A percentile compares a stretch with the other conserved stretches of the same genome.
Conservation (phyloP, 1,140 invertebrate genomes). For the Drosophila watanabei region DNA sequence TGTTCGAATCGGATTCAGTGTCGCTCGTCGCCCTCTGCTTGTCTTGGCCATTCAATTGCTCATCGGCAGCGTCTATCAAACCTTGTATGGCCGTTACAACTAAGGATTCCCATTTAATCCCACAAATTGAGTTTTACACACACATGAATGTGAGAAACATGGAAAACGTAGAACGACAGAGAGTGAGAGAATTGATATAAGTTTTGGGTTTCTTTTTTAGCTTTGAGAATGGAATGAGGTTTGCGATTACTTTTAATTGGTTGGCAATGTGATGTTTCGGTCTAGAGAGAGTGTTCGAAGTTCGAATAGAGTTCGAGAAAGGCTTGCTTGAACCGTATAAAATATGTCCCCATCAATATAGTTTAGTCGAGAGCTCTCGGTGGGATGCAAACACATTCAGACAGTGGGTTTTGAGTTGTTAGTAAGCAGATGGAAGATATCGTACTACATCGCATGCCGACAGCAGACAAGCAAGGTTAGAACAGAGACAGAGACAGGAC, state of each 20-base stretch:
- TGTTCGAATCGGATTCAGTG: constrained; percentile 77
- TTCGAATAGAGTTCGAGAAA: constrained; percentile 45
- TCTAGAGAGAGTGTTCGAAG: constrained; percentile 36
- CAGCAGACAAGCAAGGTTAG: constrained; percentile 61
- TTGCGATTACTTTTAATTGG: constrained; percentile 39
- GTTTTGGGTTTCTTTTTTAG: constrained; percentile 14
- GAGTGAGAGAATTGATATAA: constrained; percentile 42
- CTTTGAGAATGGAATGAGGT: constrained; percentile 44
- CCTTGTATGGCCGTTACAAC: constrained; percentile 86
- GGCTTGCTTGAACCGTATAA: constrained; percentile 65
- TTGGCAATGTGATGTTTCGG: constrained; percentile 43
- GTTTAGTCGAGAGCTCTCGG: constrained; percentile 44
- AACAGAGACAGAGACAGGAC: constrained; percentile 42
- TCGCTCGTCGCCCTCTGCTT: constrained; percentile 75
- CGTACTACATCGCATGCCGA: constrained; percentile 61
- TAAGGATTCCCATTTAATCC: constrained; percentile 29
- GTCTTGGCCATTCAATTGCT: constrained; percentile 85
- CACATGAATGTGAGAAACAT: constrained; percentile 50
- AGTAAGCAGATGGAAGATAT: constrained; percentile 49
- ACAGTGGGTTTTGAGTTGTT: constrained; percentile 39
- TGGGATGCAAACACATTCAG: constrained; percentile 55
- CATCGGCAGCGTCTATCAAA: constrained; percentile 85
- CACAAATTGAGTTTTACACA: constrained; percentile 27
- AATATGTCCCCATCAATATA: constrained; percentile 80
- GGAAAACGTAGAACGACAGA: constrained; percentile 49